phyloP scores from a whole-genome alignment of 1,140 invertebrate species.

The Charaxes varanes region DNA sequence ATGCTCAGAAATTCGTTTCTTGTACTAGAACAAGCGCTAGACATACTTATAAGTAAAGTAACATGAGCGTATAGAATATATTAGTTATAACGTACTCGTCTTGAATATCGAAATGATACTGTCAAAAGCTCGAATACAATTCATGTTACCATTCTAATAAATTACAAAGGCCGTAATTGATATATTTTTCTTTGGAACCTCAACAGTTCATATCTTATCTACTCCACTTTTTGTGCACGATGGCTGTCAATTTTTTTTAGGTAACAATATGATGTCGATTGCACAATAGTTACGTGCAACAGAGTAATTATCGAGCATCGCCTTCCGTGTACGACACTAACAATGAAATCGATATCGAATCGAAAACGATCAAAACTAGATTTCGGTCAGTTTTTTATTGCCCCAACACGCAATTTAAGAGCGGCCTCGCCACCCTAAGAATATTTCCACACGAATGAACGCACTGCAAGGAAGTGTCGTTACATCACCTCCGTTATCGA shows the following conservation, averaged over 20 bases:
- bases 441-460: slow-evolving; percentile 15
- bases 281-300: slow-evolving; percentile 59
- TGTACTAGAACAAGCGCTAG: too few species aligned
- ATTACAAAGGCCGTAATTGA: slow-evolving; percentile 1
- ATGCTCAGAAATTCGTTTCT: too few species aligned
- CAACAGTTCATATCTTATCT: slow-evolving; percentile 9
- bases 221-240: slow-evolving; percentile 11
- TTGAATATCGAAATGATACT: too few species aligned
- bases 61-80: too few species aligned
- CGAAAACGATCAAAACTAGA: slow-evolving; percentile 54
- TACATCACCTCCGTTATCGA: slow-evolving; percentile 7
- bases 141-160: too few species aligned
- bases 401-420: slow-evolving; percentile 53
- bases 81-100: too few species aligned
- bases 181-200: background rate
- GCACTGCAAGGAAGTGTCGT: slow-evolving; percentile 12
- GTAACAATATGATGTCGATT: slow-evolving; percentile 41
- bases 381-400: slow-evolving; percentile 58
- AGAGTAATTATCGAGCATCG: slow-evolving; percentile 49
- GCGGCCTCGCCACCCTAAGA: slow-evolving; percentile 18
- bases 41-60: too few species aligned
- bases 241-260: slow-evolving; percentile 20
- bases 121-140: too few species aligned
- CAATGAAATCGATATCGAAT: slow-evolving; percentile 60
- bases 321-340: slow-evolving; percentile 58